Evolutionary conservation across 2,797 vertebrate species (phyloP).

Genomic region (Poliocrania exsul): DNA sequence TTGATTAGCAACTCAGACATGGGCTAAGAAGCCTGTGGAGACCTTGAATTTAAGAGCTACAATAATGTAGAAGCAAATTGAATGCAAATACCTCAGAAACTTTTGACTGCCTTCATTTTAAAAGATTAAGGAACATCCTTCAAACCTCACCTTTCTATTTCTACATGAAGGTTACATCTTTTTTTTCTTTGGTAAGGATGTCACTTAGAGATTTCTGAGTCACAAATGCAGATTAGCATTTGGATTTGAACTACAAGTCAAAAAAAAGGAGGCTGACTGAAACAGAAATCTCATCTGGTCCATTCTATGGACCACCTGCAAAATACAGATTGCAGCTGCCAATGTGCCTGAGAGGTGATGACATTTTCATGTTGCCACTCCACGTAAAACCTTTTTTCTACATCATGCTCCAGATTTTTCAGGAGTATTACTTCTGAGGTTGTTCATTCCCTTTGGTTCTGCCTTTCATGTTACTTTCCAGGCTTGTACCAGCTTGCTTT

Average conservation of each 20-base stretch:
- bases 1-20: background rate
- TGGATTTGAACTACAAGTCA: constrained; percentile 41
- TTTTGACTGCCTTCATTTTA: background rate
- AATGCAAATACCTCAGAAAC: background rate
- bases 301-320: background rate
- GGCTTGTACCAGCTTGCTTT: background rate
- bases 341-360: background rate
- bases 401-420: background rate
- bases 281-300: background rate
- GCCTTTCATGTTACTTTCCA: background rate
- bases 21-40: background rate
- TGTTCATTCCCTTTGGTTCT: background rate
- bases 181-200: background rate
- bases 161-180: background rate
- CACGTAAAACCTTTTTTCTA: background rate
- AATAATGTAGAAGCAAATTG: background rate
- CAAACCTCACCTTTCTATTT: background rate
- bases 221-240: constrained; percentile 57
- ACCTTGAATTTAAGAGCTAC: background rate
- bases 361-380: background rate
- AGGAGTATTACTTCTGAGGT: background rate
- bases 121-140: background rate
- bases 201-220: constrained; percentile 42
- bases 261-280: background rate
- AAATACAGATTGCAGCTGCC: background rate